Evolutionary conservation across 2,113 vertebrate species (phyloP).

Genomic region (Dasyornis broadbenti): DNA sequence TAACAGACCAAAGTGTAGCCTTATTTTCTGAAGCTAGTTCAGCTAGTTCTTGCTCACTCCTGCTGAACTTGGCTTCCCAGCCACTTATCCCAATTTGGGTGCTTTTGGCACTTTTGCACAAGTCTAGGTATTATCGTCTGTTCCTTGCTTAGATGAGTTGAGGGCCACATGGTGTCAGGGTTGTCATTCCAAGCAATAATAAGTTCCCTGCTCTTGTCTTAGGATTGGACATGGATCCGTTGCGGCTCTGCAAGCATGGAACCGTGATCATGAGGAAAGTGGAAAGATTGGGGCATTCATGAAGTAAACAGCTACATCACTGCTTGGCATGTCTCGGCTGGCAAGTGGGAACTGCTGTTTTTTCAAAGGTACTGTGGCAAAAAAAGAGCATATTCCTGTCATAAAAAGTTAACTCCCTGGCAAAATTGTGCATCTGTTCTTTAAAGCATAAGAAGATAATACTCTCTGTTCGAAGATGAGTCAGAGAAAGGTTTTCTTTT

Average conservation of each 20-base stretch:
- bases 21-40: not conserved
- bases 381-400: not conserved
- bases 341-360: not conserved
- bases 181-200: not conserved
- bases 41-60: not conserved
- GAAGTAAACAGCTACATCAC: not conserved
- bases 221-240: rapidly evolving
- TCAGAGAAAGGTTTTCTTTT: rapidly evolving
- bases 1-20: not conserved
- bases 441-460: not conserved
- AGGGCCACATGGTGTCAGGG: not conserved
- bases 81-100: rapidly evolving
- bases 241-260: not conserved
- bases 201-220: not conserved
- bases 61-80: not conserved
- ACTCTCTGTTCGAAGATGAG: not conserved
- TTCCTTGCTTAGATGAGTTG: not conserved
- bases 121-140: not conserved
- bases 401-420: not conserved
- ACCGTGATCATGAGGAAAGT: not conserved
- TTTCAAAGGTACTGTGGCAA: not conserved
- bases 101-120: not conserved
- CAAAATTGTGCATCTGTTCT: not conserved
- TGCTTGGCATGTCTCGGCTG: not conserved
- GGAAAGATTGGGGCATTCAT: not conserved